Conservation (phyloP, 2,113 vertebrate genomes). For the Carlito syrichta region DNA sequence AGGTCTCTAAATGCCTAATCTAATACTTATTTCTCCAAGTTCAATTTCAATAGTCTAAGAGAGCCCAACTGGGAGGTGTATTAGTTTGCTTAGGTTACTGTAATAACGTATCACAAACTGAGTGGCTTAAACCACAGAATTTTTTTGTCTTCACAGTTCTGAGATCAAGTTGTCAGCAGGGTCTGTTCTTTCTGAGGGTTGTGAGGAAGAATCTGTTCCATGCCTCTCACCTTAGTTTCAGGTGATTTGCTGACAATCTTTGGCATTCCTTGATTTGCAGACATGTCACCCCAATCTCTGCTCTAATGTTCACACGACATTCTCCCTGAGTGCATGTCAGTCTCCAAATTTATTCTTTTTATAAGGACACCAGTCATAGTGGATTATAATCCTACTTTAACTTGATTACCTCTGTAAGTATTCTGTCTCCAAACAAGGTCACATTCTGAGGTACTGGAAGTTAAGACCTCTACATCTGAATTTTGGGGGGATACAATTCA, state of each 20-base stretch:
- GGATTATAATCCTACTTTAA: neutral
- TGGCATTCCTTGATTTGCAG: neutral
- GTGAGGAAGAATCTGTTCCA: neutral
- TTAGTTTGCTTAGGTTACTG: neutral
- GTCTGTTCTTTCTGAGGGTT: neutral
- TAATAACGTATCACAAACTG: neutral
- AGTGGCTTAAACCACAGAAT: neutral
- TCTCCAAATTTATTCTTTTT: neutral
- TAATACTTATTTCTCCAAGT: neutral
- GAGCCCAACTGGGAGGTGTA: neutral
- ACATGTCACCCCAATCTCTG: neutral
- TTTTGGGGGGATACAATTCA: neutral
- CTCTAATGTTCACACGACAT: neutral
- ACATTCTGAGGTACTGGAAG: neutral
- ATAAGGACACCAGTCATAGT: neutral
- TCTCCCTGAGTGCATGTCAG: neutral
- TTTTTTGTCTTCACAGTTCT: neutral
- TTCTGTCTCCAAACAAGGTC: neutral
- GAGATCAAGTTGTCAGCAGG: neutral
- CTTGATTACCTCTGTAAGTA: neutral
- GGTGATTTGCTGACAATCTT: neutral
- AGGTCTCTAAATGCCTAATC: neutral
- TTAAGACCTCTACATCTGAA: neutral
- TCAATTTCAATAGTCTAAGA: neutral
- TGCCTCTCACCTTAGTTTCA: neutral